Evolutionary conservation across 2,113 vertebrate species (phyloP).

Genomic region (Phainopepla nitens): DNA sequence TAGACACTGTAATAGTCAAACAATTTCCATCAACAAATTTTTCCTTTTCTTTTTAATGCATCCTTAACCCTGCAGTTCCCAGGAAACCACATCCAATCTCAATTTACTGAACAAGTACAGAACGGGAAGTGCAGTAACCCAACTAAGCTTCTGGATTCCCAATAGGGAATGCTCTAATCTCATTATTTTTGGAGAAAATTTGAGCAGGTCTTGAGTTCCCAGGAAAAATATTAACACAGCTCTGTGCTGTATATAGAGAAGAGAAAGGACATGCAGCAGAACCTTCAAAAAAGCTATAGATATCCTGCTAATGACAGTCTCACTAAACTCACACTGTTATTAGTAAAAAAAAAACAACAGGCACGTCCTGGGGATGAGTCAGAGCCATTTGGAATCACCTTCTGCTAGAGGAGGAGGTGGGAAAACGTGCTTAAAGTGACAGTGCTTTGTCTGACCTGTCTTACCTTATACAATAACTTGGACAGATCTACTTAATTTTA

Average conservation of each 20-base stretch:
- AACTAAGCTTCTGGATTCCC: neutral
- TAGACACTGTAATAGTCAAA: neutral
- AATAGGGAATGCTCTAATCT: neutral
- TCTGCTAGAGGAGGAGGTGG: neutral
- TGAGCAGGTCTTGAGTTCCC: neutral
- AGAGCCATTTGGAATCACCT: constrained; percentile 10
- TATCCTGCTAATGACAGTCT: neutral
- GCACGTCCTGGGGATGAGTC: constrained; percentile 22
- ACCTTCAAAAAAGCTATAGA: neutral
- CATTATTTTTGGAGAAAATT: neutral
- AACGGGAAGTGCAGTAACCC: neutral
- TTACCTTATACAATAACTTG: neutral
- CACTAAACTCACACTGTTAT: neutral
- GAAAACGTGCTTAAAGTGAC: neutral
- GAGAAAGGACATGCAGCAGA: neutral
- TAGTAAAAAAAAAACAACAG: neutral
- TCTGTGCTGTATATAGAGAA: neutral
- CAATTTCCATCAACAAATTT: neutral
- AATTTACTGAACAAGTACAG: neutral
- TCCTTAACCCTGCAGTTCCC: neutral
- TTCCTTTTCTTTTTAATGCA: neutral
- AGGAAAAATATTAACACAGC: neutral
- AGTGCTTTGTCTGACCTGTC: neutral
- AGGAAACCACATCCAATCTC: neutral
- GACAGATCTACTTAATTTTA: neutral